Evolutionary conservation across 2,113 vertebrate species (phyloP).

Genomic region (Dromaius novaehollandiae): DNA sequence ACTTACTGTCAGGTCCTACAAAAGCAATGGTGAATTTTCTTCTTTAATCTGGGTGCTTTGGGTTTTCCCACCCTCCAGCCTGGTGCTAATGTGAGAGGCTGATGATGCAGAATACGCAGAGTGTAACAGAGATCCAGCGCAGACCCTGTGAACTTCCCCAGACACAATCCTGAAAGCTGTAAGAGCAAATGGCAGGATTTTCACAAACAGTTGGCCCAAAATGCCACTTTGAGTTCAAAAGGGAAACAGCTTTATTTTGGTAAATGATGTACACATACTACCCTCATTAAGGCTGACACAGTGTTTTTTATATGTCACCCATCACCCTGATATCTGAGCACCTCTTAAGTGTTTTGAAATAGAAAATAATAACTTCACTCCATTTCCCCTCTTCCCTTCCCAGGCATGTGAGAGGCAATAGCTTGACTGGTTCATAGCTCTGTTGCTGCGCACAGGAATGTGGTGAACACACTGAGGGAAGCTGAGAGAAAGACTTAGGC

Average conservation of each 20-base stretch:
- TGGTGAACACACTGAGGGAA: background rate
- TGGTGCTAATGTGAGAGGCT: background rate
- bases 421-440: background rate
- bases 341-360: background rate
- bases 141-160: rapidly evolving
- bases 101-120: background rate
- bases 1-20: background rate
- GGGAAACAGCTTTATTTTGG: background rate
- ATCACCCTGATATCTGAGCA: background rate
- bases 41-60: background rate
- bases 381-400: background rate
- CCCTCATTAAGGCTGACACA: background rate
- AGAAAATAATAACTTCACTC: background rate
- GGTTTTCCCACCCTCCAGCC: rapidly evolving
- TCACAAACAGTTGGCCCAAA: background rate
- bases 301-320: background rate
- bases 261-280: background rate
- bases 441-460: background rate
- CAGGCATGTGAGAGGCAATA: background rate
- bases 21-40: background rate
- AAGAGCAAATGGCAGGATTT: background rate
- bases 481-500: background rate
- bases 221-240: background rate
- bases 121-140: rapidly evolving
- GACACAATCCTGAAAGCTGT: background rate